Conservation (phyloP, 2,888 invertebrate species). For the Nysson spinosus region DNA sequence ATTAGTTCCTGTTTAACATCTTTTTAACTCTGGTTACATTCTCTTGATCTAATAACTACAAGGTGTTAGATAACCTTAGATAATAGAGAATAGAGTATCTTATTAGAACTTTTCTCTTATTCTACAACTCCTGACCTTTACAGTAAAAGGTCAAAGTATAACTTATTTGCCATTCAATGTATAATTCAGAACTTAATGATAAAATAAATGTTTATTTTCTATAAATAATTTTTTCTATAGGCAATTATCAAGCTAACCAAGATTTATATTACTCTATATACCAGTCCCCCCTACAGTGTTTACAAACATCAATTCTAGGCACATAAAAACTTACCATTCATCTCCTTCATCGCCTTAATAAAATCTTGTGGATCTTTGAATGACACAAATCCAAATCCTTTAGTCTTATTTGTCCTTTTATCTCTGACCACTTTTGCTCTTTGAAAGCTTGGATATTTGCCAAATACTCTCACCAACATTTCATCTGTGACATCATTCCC, state of each 20-base stretch:
- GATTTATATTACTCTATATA: no score
- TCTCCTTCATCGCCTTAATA: constrained; percentile 98
- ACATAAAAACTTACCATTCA: constrained; percentile 97
- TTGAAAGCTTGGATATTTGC: constrained; percentile 94
- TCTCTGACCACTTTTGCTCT: constrained; percentile 97
- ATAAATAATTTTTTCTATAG: constrained; percentile 8
- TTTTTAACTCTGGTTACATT: no score
- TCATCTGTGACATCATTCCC: constrained; percentile 99
- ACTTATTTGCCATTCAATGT: constrained; percentile 4
- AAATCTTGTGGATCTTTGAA: constrained; percentile 99
- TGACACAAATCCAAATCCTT: constrained; percentile 99
- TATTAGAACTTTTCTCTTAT: no score
- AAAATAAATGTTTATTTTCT: constrained; percentile 48
- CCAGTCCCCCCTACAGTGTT: no score
- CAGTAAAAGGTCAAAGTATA: not conserved
- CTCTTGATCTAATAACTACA: no score
- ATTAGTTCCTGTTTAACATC: no score
- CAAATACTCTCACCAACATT: constrained; percentile 95
- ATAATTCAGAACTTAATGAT: constrained; percentile 1
- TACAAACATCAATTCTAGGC: no score
- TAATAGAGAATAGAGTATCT: no score
- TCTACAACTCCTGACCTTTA: no score
- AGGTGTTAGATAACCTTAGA: no score
- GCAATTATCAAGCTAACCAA: not conserved
- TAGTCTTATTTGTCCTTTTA: constrained; percentile 97